Base-by-base conservation (phyloP, 2,113 vertebrate species). In the Scopus umbretta region DNA sequence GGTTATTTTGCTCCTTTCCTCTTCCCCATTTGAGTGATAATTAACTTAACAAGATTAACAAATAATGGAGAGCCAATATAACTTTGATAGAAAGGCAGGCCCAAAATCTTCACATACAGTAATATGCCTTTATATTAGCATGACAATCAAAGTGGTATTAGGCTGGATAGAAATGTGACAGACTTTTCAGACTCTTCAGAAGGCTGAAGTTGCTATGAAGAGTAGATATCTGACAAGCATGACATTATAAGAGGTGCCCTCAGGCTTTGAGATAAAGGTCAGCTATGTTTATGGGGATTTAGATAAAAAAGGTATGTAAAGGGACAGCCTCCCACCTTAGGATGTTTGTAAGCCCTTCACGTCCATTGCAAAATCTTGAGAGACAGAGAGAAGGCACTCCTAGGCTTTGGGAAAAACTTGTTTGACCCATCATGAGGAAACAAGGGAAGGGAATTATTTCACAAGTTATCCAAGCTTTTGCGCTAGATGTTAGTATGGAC, bases 1-100 rank as follows among this genome's bases (percentile, higher is more conserved):
- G 49, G 67, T 78, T 93, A 50, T 90, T 96, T 95, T 74, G n/a
- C 45, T 92, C 58, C 45, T 65, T 92, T 90, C 73, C n/a, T 34
- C 20, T 47, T 78, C 56, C 63, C 42, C 14, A 27, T 83, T 55
- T 73, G 42, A 62, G 40, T 27, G 45, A 53, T 81, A 93, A 90
- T 78, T 92, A 36, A 6, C 80, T 58, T 21, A 83, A 92, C 2
- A 2, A 71, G 36, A 74, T 74, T 63, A 90, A 92, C 72, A 73
- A 40, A n/a, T 21, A 89, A 50, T 8, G 26, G 68, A 91, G 53
- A 78, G 20, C 52, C 75, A 71, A 80, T 38, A 42, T n/a, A 45
- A 91, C 38, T 62, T 61, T 21, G 14, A 43, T 9, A 76, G 58
- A 76, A 74, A 73, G 61, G 29, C 47, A 71, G 47, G 40, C 32